A percentile compares a stretch with the other conserved stretches of the same genome.
phyloP scores from a whole-genome alignment of 2,113 vertebrate species.

The Eudorcas thomsonii region DNA sequence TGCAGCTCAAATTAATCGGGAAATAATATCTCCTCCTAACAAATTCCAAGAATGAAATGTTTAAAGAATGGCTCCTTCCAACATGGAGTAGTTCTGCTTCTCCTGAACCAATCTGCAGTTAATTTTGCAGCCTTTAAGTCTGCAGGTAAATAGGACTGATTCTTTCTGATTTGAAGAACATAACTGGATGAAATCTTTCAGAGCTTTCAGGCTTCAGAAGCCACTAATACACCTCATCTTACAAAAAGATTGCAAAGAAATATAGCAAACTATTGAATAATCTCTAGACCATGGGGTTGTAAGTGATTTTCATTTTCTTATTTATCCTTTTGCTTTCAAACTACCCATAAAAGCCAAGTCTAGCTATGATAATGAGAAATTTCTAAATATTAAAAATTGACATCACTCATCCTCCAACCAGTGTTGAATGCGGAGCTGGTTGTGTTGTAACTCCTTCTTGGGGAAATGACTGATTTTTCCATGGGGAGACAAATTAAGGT shows the following conservation, averaged over 20 bases:
- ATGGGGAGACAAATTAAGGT: not conserved
- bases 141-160: not conserved
- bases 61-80: not conserved
- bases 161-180: not conserved
- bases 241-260: not conserved
- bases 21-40: not conserved
- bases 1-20: not conserved
- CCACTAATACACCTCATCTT: not conserved
- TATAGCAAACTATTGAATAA: not conserved
- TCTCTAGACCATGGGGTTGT: not conserved
- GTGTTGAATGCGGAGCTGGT: not conserved
- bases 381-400: not conserved
- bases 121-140: not conserved
- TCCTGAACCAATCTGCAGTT: not conserved
- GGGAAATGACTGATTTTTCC: not conserved
- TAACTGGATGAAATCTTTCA: not conserved
- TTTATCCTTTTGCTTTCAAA: not conserved
- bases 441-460: not conserved
- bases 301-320: not conserved
- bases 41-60: not conserved
- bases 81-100: rapidly evolving
- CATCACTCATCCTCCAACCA: not conserved
- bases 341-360: not conserved
- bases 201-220: not conserved
- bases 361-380: not conserved